These are phyloP conservation scores for Virgularia gustaviana DNA, from an alignment of 92 coral and sea anemone genomes.

Conservation along the genomic window DNA sequence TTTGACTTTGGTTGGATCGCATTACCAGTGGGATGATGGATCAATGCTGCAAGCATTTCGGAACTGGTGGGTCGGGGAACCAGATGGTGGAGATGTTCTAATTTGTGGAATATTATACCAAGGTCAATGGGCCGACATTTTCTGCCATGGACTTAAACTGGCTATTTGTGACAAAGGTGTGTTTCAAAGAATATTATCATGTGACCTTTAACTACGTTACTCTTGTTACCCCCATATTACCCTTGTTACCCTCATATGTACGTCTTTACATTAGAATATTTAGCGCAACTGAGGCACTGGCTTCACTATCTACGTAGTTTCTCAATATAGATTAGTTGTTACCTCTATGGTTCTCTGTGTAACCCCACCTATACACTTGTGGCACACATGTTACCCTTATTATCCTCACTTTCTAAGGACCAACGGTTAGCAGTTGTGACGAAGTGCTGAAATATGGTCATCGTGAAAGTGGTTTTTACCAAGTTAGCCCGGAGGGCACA, in stretches of 20 bases:
- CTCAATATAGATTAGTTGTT: background rate
- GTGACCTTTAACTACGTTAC: too few species aligned
- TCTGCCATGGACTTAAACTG: background rate
- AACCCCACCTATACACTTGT: too few species aligned
- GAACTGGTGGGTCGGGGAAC: background rate
- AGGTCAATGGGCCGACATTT: background rate
- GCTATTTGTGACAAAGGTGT: constrained; percentile 33
- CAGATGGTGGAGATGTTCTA: background rate
- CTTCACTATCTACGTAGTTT: background rate
- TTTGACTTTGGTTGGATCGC: background rate
- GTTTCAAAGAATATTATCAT: too few species aligned
- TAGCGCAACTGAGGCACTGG: background rate
- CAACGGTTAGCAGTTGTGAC: background rate
- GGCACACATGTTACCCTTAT: too few species aligned
- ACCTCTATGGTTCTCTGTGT: too few species aligned
- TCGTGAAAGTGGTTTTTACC: constrained; percentile 37
- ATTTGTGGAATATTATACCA: background rate
- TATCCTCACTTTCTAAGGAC: background rate
- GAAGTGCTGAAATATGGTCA: constrained; percentile 24
- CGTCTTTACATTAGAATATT: too few species aligned
- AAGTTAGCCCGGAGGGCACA: background rate
- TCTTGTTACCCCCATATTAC: too few species aligned
- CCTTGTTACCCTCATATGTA: background rate
- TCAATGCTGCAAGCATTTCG: constrained; percentile 25
- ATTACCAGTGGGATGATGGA: constrained; percentile 34